These are phyloP conservation scores for Herminia tarsipennalis DNA, from an alignment of 2,888 invertebrate genomes.

Conservation along the genomic window DNA sequence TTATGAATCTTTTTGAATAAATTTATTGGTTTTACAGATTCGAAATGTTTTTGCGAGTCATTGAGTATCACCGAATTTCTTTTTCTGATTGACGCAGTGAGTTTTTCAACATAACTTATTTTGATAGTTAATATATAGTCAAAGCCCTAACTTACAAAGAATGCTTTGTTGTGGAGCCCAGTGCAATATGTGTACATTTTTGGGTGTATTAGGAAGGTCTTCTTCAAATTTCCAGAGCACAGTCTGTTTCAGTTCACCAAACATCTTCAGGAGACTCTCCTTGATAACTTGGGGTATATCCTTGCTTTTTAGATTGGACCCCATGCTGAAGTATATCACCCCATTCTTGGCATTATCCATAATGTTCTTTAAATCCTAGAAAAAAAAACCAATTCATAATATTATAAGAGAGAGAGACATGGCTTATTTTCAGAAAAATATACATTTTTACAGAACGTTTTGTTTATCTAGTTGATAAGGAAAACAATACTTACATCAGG, in stretches of 20 bases:
- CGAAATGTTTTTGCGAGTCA: too few species aligned
- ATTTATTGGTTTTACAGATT: conserved; percentile 15
- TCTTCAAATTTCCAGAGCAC: conserved; percentile 80
- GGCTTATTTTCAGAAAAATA: too few species aligned
- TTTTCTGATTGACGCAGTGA: too few species aligned
- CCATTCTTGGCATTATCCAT: conserved; percentile 70
- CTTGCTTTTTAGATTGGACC: conserved; percentile 66
- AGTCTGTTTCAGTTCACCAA: conserved; percentile 69
- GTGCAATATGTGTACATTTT: conserved; percentile 66
- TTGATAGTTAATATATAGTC: too few species aligned
- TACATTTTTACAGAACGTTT: too few species aligned
- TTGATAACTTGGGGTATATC: conserved; percentile 57
- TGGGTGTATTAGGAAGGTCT: conserved; percentile 51
- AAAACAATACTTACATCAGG: conserved; percentile 28
- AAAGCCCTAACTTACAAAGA: conserved; percentile 17
- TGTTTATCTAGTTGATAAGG: neutral
- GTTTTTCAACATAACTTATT: conserved; percentile 14
- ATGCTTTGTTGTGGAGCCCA: conserved; percentile 67
- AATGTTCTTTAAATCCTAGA: conserved; percentile 64
- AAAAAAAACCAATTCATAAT: too few species aligned
- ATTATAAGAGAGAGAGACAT: too few species aligned
- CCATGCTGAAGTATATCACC: conserved; percentile 79
- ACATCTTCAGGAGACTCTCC: conserved; percentile 57
- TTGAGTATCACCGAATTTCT: too few species aligned
- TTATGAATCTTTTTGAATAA: conserved; percentile 37